Base-by-base conservation (phyloP, 1,140 invertebrate genomes). In the Gryllus bimaculatus region DNA sequence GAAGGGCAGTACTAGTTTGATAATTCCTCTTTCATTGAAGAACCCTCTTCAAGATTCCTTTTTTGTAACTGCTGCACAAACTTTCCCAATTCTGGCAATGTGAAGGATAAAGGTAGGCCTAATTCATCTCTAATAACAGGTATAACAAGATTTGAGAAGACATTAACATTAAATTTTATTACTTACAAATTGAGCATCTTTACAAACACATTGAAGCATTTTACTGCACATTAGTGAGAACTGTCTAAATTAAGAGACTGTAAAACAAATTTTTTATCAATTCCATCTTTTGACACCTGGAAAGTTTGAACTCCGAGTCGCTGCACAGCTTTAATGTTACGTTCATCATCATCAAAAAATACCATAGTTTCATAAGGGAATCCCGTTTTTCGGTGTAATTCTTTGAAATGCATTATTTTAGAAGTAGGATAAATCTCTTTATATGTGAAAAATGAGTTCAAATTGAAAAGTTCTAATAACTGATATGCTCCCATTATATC, bases 361-460 rank as follows among this genome's bases (percentile, higher is more conserved):
- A 87, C 75, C 88, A 90, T 90, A 7, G 88, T 85, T n/a, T 82
- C 81, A 82, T 83, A 88, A 0, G 82, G 78, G n/a, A 87, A 66
- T 47, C 85, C 86, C 79, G 85, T 85, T 20, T 84, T 78, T 75
- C 82, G 79, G 47, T 39, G 80, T 13, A 81, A 80, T 75, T 79
- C 48, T 12, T 77, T 39, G 77, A 82, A 81, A 81, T 83, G 81
- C 10, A 78, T 39, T 47, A 49, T 79, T 81, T 82, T 82, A 15
- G 10, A 74, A 48, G 80, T 76, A 21, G 82, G 80, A 80, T 82
- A 83, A 73, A 83, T 81, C 79, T 82, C 80, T 77, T 81, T 81
- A 75, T 75, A 81, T 12, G 48, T 48, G 73, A 83, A 82, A 73
- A 78, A 77, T 21, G 80, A 15, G 12, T 48, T 78, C 21, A 83